These are phyloP conservation scores for Drosophila robusta DNA, from an alignment of 2,888 invertebrate species.

Conservation along the genomic window DNA sequence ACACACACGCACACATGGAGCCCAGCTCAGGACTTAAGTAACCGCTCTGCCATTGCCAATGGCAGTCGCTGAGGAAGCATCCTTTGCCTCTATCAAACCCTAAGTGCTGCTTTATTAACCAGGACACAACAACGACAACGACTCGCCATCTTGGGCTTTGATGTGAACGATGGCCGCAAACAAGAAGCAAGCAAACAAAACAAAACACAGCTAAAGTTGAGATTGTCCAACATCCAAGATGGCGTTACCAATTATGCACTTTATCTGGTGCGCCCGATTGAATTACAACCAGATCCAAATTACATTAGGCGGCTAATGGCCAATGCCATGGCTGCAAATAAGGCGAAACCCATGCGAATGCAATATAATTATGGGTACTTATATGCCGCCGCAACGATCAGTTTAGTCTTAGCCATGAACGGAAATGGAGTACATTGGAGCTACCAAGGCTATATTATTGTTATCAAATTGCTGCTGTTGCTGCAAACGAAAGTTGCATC, in stretches of 20 bases:
- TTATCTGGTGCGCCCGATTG: slow-evolving; percentile 43
- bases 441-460: slow-evolving; percentile 1
- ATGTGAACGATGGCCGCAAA: slow-evolving; percentile 39
- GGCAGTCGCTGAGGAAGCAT: slow-evolving; percentile 34
- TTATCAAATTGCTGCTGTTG: not conserved
- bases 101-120: slow-evolving; percentile 76
- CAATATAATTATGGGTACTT: slow-evolving; percentile 23
- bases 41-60: slow-evolving; percentile 37
- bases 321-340: slow-evolving; percentile 37
- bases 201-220: slow-evolving; percentile 14
- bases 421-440: not conserved
- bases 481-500: not conserved
- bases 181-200: slow-evolving; percentile 36
- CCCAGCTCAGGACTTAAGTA: slow-evolving; percentile 53
- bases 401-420: slow-evolving; percentile 35
- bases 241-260: slow-evolving; percentile 61
- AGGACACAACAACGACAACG: slow-evolving; percentile 42
- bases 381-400: slow-evolving; percentile 23
- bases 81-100: slow-evolving; percentile 48
- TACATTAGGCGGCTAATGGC: slow-evolving; percentile 47
- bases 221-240: slow-evolving; percentile 16
- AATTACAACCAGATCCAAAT: slow-evolving; percentile 51
- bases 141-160: slow-evolving; percentile 31
- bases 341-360: slow-evolving; percentile 17
- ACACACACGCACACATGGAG: slow-evolving; percentile 11